These are phyloP conservation scores for Tetrapedia diversipes DNA, from an alignment of 2,888 invertebrate genomes.

Conservation along the genomic window DNA sequence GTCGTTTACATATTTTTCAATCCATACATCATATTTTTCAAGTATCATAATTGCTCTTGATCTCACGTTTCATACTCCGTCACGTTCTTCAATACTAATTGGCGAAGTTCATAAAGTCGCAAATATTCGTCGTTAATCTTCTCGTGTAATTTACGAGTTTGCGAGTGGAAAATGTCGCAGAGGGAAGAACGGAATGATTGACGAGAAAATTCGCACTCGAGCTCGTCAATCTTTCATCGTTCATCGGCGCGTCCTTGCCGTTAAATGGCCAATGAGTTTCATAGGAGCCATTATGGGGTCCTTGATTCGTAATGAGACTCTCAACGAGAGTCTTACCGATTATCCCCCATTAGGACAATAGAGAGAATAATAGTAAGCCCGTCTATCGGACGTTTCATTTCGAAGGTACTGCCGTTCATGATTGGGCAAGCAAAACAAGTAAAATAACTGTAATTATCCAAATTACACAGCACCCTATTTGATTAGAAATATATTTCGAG, in stretches of 20 bases:
- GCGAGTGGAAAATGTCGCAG: constrained; percentile 28
- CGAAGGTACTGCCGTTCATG: too few species aligned
- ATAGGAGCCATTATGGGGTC: constrained; percentile 71
- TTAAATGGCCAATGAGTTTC: constrained; percentile 79
- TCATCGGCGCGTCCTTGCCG: constrained; percentile 62
- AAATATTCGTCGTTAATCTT: background rate
- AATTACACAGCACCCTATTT: too few species aligned
- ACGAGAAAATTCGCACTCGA: constrained; percentile 71
- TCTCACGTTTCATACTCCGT: too few species aligned
- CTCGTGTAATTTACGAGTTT: constrained; percentile 24
- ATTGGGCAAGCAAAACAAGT: too few species aligned
- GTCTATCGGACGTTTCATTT: constrained; percentile 44
- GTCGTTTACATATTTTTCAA: too few species aligned
- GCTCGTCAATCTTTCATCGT: constrained; percentile 71
- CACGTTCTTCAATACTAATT: too few species aligned
- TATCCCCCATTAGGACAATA: constrained; percentile 78
- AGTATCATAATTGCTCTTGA: too few species aligned
- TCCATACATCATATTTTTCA: too few species aligned
- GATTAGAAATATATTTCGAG: too few species aligned
- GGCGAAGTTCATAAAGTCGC: background rate
- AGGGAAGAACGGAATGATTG: constrained; percentile 54
- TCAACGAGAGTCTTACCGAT: constrained; percentile 77
- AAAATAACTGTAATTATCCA: too few species aligned
- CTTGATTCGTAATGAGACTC: constrained; percentile 80
- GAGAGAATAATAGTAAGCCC: constrained; percentile 67